Conservation (phyloP, 2,113 vertebrate species). For the Poecilia latipinna region DNA sequence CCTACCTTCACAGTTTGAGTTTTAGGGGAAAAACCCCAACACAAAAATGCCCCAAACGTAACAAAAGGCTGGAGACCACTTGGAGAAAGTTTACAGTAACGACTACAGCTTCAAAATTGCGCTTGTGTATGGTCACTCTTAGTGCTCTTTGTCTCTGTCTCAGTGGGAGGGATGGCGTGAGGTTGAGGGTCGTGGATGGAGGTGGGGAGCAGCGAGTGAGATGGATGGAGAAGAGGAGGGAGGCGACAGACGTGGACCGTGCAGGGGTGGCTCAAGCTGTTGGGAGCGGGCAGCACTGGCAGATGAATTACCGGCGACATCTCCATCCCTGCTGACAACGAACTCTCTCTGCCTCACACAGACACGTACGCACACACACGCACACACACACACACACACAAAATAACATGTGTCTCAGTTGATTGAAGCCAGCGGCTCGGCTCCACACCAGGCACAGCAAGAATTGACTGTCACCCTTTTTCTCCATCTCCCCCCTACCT, state of each 20-base stretch:
- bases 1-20: background rate
- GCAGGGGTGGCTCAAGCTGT: constrained; percentile 62
- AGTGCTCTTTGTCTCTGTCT: constrained; percentile 60
- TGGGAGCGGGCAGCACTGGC: constrained; percentile 53
- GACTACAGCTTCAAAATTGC: constrained; percentile 36
- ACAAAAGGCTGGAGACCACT: background rate
- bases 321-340: constrained; percentile 66
- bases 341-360: constrained; percentile 17
- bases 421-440: constrained; percentile 73
- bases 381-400: constrained; percentile 2
- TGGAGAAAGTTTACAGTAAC: background rate
- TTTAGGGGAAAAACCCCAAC: too few species aligned
- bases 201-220: constrained; percentile 45
- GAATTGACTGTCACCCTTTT: constrained; percentile 64
- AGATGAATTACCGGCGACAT: constrained; percentile 77
- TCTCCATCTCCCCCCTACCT: constrained; percentile 44
- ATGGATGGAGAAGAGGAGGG: constrained; percentile 67
- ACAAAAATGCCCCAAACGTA: too few species aligned
- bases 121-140: constrained; percentile 9
- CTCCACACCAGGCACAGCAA: constrained; percentile 57
- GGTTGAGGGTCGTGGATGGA: constrained; percentile 16
- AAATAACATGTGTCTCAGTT: constrained; percentile 35
- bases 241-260: constrained; percentile 68
- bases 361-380: constrained; percentile 1
- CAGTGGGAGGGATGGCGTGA: constrained; percentile 33